A percentile compares a stretch with the other conserved stretches of the same genome.
phyloP scores from a whole-genome alignment of 2,797 vertebrate species.

The Tolypeutes matacus region DNA sequence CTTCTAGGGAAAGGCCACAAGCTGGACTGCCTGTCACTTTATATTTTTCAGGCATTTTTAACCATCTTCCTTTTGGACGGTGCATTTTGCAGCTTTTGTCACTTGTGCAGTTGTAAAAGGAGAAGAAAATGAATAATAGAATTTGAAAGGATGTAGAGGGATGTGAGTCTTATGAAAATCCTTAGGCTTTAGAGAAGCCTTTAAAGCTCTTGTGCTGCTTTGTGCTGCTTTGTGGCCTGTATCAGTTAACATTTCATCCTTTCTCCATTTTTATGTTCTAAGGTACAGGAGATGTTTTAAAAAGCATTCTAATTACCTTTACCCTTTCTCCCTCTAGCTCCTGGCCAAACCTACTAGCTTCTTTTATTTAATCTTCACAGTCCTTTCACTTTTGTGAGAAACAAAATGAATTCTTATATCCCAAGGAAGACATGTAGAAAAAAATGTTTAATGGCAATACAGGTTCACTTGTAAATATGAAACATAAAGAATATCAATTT shows the following conservation, averaged over 20 bases:
- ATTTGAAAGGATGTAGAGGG: background rate
- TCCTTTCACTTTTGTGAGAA: background rate
- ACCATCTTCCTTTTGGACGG: slow-evolving; percentile 12
- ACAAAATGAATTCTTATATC: slow-evolving; percentile 23
- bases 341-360: background rate
- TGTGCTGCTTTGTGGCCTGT: background rate
- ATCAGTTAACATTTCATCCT: slow-evolving; percentile 44
- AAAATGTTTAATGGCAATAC: slow-evolving; percentile 42
- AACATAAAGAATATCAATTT: slow-evolving; percentile 5
- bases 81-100: background rate
- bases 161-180: slow-evolving; percentile 42
- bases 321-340: background rate
- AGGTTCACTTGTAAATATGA: slow-evolving; percentile 27
- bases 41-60: background rate
- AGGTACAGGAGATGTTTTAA: slow-evolving; percentile 37
- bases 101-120: background rate
- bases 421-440: slow-evolving; percentile 20
- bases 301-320: slow-evolving; percentile 41
- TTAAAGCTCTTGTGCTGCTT: slow-evolving; percentile 18
- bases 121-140: background rate
- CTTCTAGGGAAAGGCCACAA: background rate
- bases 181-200: slow-evolving; percentile 53
- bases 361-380: slow-evolving; percentile 73
- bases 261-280: slow-evolving; percentile 30
- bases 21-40: background rate